Percentiles rank a stretch among this genome's conserved stretches.
phyloP scores from a whole-genome alignment of 2,888 invertebrate species.

The Cryptops parisi region DNA sequence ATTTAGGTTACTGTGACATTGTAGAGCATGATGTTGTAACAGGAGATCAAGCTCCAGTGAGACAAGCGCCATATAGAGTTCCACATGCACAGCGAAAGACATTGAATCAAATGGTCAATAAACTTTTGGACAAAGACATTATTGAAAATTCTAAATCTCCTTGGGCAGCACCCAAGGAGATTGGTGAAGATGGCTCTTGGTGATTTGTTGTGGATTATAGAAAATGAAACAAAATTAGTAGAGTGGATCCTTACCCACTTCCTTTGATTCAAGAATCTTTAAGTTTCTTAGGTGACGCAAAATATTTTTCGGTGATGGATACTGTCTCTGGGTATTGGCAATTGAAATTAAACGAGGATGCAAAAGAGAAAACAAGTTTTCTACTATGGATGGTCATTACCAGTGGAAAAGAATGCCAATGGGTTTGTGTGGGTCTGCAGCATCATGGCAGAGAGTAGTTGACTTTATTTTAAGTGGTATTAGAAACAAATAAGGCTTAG shows the following conservation, averaged over 20 bases:
- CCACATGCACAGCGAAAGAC: not conserved
- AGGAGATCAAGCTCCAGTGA: not conserved
- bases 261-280: not conserved
- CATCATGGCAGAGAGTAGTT: not conserved
- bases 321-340: not conserved
- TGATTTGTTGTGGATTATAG: conserved; percentile 23
- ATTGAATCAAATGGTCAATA: not conserved
- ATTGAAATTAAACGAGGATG: too few relatives aligned
- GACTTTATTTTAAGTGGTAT: conserved; percentile 1
- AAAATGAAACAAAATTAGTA: not conserved
- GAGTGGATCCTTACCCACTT: not conserved
- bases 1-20: not conserved
- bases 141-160: conserved; percentile 21
- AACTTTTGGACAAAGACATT: not conserved
- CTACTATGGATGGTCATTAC: not conserved
- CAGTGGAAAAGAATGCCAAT: conserved; percentile 1
- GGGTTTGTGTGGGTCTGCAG: conserved; percentile 1
- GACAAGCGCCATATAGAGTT: conserved; percentile 1
- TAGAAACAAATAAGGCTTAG: not conserved
- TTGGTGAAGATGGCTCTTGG: conserved; percentile 22
- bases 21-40: conserved; percentile 9
- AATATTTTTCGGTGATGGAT: conserved; percentile 5
- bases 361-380: conserved; percentile 2
- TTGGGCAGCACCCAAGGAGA: conserved; percentile 23
- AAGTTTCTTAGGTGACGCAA: not conserved